Evolutionary conservation across 2,888 invertebrate genomes (phyloP), one percentile per base, ranked within the genome.

Genomic region (Pseudococcus jackbeardsleyi): DNA sequence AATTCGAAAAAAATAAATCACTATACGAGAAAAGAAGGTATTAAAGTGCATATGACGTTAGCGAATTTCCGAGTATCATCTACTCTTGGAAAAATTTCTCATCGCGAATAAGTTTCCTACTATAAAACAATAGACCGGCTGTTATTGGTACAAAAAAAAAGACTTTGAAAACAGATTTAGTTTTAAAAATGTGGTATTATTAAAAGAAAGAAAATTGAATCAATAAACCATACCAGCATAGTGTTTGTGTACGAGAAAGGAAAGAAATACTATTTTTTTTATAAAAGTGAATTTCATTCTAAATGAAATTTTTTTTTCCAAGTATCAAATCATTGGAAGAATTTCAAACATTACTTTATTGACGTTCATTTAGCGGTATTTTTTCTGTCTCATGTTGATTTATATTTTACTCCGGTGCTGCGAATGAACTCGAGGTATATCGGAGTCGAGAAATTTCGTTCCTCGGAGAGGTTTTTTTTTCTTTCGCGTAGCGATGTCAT

Each of bases 341-440:
- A 59, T 59, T 59, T 59, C 59, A 59, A 59, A 59, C 59, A 59
- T 59, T 7, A n/a, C n/a, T 59, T 59, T 59, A 59, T 59, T n/a
- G 59, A 19, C n/a, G 19, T 59, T 59, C 59, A 59, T 59, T 59
- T 59, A 59, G 59, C 3, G 46, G 19, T 59, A 50, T 59, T 59
- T 50, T 19, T 59, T 59, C n/a, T 59, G n/a, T 59, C 3, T n/a
- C 19, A 19, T 3, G 59, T 59, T 59, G 59, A 59, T 59, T 59
- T 59, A 59, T 59, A 59, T 59, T 59, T 19, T 59, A 59, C 19
- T 59, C 9, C 5, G 59, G 59, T 59, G 8, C 59, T 19, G n/a
- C 19, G 59, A n/a, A n/a, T 59, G 9, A 59, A n/a, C 19, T n/a
- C 8, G n/a, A 8, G 4, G 19, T 6, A 8, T 59, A n/a, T 59